These are phyloP conservation scores for Entosphenus tridentatus DNA, from an alignment of 2,113 vertebrate genomes.

Conservation along the genomic window DNA sequence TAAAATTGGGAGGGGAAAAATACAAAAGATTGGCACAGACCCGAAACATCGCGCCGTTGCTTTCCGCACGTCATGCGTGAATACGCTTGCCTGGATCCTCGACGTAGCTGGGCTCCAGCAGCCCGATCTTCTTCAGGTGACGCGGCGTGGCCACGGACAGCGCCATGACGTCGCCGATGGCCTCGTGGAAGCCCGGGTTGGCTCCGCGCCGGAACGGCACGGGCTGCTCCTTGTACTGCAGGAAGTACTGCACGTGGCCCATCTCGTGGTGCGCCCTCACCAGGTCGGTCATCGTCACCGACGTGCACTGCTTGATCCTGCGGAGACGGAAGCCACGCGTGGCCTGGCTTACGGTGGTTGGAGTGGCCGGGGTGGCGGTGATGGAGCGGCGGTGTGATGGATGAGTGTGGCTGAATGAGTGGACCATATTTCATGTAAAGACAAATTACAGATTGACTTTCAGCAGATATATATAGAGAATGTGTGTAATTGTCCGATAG, in stretches of 20 bases:
- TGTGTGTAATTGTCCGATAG: too few relatives aligned
- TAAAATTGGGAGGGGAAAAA: too few relatives aligned
- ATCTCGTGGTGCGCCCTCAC: constrained; percentile 85
- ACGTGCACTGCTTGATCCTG: constrained; percentile 87
- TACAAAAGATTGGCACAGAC: too few relatives aligned
- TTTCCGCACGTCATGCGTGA: constrained; percentile 16
- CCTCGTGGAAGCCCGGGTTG: constrained; percentile 85
- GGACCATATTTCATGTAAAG: too few relatives aligned
- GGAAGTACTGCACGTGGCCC: constrained; percentile 77
- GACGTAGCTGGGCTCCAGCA: constrained; percentile 21
- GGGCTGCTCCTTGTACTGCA: constrained; percentile 65
- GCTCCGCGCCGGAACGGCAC: constrained; percentile 51
- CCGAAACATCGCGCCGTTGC: too few relatives aligned
- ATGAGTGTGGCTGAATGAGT: too few relatives aligned
- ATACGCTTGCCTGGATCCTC: too few relatives aligned
- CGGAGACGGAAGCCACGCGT: neutral
- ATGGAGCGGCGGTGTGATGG: too few relatives aligned
- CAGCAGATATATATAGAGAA: too few relatives aligned
- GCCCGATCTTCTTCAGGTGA: constrained; percentile 45
- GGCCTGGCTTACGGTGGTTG: too few relatives aligned
- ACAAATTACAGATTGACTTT: too few relatives aligned
- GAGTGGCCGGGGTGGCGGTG: too few relatives aligned
- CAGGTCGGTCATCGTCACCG: constrained; percentile 74
- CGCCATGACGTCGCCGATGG: constrained; percentile 58
- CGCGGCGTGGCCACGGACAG: constrained; percentile 68